phyloP scores from a whole-genome alignment of 2,797 vertebrate species.

The Erethizon dorsatum region DNA sequence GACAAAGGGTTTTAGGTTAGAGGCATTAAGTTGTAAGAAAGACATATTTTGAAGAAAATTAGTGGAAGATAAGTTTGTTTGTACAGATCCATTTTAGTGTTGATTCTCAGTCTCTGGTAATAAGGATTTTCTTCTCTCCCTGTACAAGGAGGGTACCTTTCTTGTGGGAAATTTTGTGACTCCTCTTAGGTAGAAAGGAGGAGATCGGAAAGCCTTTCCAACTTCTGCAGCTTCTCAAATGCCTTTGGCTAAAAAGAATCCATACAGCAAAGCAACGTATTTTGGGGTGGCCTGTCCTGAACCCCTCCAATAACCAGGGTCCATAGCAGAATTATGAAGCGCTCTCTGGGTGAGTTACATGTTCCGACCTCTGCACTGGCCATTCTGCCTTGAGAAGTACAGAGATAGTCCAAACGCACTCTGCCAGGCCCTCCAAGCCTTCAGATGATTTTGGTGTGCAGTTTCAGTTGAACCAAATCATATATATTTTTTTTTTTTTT shows the following conservation, averaged over 20 bases:
- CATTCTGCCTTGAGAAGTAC: neutral
- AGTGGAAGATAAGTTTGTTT: neutral
- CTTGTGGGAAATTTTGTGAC: neutral
- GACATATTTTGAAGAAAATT: neutral
- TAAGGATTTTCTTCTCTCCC: neutral
- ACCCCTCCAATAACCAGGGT: neutral
- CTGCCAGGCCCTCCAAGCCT: neutral
- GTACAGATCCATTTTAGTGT: neutral
- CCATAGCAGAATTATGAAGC: neutral
- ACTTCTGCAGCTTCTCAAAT: neutral
- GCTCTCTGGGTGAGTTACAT: neutral
- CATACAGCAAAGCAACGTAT: neutral
- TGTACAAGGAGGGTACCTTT: neutral
- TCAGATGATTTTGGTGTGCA: neutral
- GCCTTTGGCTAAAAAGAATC: neutral
- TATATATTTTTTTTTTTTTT: neutral
- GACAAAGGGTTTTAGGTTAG: neutral
- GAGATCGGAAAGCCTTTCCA: neutral
- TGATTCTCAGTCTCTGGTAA: neutral
- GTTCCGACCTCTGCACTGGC: neutral
- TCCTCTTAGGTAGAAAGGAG: neutral
- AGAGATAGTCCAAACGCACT: neutral
- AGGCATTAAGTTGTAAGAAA: too few relatives aligned
- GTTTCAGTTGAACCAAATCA: neutral
- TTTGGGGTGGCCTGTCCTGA: neutral